Percentiles rank a stretch among this genome's conserved stretches.
phyloP scores from a whole-genome alignment of 2,888 invertebrate genomes.

The Sicus ferrugineus region DNA sequence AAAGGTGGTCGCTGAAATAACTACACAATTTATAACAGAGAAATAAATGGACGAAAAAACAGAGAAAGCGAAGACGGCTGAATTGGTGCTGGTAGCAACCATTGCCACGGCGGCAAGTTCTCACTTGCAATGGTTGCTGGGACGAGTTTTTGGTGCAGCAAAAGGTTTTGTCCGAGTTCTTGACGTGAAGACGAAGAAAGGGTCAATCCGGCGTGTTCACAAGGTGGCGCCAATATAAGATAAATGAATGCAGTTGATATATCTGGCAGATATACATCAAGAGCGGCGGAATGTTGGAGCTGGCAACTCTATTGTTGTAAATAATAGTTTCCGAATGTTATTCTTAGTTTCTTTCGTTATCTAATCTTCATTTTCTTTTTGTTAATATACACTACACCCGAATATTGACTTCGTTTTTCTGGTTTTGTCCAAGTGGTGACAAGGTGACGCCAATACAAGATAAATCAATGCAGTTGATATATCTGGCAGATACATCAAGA shows the following conservation, averaged over 20 bases:
- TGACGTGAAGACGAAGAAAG: constrained; percentile 1
- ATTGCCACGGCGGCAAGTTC: neutral
- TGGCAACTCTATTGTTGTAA: neutral
- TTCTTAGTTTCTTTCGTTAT: no score
- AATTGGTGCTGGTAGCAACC: neutral
- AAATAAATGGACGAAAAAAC: neutral
- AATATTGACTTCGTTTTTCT: no score
- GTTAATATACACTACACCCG: no score
- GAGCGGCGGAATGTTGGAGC: neutral
- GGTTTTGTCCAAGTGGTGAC: no score
- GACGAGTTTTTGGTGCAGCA: neutral
- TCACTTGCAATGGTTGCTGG: neutral
- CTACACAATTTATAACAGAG: constrained; percentile 7
- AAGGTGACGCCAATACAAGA: no score
- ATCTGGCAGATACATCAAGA: no score
- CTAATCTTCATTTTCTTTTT: no score
- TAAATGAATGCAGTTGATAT: neutral
- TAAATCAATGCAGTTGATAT: no score
- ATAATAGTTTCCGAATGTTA: no score
- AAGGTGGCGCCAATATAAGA: neutral
- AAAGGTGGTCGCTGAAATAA: constrained; percentile 21
- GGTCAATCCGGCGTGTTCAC: neutral
- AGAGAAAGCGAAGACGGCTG: neutral
- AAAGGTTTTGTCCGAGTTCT: neutral
- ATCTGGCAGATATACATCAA: neutral